phyloP scores from a whole-genome alignment of 2,113 vertebrate genomes.

The Xyliphius kryptos region DNA sequence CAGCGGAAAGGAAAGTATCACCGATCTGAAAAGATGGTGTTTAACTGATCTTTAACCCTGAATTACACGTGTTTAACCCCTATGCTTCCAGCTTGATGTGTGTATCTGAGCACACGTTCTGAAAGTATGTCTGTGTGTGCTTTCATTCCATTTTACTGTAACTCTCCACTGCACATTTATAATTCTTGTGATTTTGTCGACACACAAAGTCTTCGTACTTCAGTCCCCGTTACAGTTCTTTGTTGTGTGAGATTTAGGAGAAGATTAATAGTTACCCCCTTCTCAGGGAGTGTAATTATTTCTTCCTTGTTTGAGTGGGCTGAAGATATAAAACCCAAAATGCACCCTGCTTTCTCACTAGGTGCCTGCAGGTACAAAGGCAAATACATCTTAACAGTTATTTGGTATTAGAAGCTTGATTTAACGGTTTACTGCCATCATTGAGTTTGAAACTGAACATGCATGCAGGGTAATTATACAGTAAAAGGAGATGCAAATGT shows the following conservation, averaged over 20 bases:
- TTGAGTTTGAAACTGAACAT: neutral
- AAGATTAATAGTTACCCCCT: constrained; percentile 41
- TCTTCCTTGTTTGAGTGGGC: constrained; percentile 28
- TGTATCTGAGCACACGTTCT: neutral
- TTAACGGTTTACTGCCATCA: constrained; percentile 2
- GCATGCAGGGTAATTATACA: neutral
- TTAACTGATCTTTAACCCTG: constrained; percentile 24
- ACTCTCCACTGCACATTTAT: neutral
- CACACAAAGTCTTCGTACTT: neutral
- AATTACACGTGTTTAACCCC: constrained; percentile 24
- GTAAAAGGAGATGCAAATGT: neutral
- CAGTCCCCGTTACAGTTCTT: constrained; percentile 6
- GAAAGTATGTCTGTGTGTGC: neutral
- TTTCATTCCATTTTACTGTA: neutral
- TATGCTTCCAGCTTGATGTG: constrained; percentile 1
- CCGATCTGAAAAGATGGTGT: constrained; percentile 14
- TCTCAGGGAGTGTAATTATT: constrained; percentile 43
- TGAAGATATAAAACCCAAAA: constrained; percentile 23
- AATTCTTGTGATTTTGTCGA: constrained; percentile 4
- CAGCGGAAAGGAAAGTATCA: neutral
- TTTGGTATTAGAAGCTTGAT: constrained; percentile 9
- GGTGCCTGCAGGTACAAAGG: constrained; percentile 22
- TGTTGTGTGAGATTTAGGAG: constrained; percentile 34
- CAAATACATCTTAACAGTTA: constrained; percentile 17
- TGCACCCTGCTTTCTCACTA: constrained; percentile 35